Evolutionary conservation across 2,797 vertebrate genomes (phyloP).

Genomic region (Danio kyathit): DNA sequence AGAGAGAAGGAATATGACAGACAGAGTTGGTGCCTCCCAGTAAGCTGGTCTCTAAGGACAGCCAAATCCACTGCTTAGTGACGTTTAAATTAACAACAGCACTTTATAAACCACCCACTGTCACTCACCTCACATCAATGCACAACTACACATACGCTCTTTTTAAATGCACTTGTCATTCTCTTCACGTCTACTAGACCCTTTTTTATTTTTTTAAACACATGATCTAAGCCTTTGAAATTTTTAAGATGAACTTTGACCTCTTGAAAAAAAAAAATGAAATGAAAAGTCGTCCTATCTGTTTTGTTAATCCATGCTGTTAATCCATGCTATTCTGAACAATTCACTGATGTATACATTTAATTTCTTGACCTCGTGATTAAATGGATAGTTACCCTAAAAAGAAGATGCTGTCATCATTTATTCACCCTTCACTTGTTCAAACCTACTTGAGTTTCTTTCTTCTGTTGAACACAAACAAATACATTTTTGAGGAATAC

Average conservation of each 20-base stretch:
- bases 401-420: background rate
- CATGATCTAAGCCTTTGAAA: background rate
- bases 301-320: background rate
- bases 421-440: background rate
- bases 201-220: background rate
- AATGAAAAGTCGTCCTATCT: background rate
- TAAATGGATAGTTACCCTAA: no score
- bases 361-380: background rate
- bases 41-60: slow-evolving; percentile 43
- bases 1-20: slow-evolving; percentile 59
- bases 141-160: slow-evolving; percentile 2
- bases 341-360: background rate
- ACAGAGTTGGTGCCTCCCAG: slow-evolving; percentile 44
- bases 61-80: slow-evolving; percentile 57
- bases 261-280: background rate
- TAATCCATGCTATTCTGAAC: background rate
- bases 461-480: no score
- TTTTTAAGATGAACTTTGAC: background rate
- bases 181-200: slow-evolving; percentile 10
- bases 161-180: slow-evolving; percentile 18
- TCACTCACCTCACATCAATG: slow-evolving; percentile 25
- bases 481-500: no score
- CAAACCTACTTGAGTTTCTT: no score
- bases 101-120: slow-evolving; percentile 43
- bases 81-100: slow-evolving; percentile 57